Evolutionary conservation across 2,113 vertebrate species (phyloP), one percentile per base, ranked within the genome.

Genomic region (Castor canadensis): DNA sequence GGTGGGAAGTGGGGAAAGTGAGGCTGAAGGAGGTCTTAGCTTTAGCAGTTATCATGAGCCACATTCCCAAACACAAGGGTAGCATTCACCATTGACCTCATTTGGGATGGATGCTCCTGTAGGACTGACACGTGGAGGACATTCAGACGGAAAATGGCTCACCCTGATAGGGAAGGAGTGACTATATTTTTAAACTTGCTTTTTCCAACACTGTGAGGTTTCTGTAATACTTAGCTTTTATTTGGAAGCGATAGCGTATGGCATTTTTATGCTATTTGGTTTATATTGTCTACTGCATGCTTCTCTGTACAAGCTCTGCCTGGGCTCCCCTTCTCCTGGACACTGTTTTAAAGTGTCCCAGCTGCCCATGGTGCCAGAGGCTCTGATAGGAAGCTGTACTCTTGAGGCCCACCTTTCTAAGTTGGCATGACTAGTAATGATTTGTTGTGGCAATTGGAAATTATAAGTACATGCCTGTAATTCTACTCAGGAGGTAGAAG

Each of bases 121-220:
- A 87, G 81, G 93, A 71, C 97, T 69, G 92, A 93, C 94, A 69
- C n/a, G 71, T 52, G 87, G 95, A 95, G 94, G 91, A 87, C 40
- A 97, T 96, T 96, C 95, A 92, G 97, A 79, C 94, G 94, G 93
- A 94, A 93, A 94, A 62, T 35, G 87, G 95, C 95, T 97, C 88
- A 94, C 93, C 97, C 91, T 97, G 93, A 64, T 95, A 98, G 92
- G 97, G 97, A 96, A 97, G 88, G 96, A 89, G 56, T 87, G 95
- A 96, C 96, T 96, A 60, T 97, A 93, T 96, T 98, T 98, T 96
- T 97, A 96, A 97, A 97, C 96, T 97, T 98, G 98, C 98, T 98
- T 98, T 98, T 97, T 93, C 98, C 98, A 98, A 81, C 98, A 98
- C 98, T 98, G 98, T 97, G 98, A 98, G 98, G 97, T 98, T 98